Percentiles rank a stretch among this genome's conserved stretches.
These are phyloP conservation scores for Isichthys henryi DNA, from an alignment of 2,113 vertebrate genomes.

Conservation along the genomic window DNA sequence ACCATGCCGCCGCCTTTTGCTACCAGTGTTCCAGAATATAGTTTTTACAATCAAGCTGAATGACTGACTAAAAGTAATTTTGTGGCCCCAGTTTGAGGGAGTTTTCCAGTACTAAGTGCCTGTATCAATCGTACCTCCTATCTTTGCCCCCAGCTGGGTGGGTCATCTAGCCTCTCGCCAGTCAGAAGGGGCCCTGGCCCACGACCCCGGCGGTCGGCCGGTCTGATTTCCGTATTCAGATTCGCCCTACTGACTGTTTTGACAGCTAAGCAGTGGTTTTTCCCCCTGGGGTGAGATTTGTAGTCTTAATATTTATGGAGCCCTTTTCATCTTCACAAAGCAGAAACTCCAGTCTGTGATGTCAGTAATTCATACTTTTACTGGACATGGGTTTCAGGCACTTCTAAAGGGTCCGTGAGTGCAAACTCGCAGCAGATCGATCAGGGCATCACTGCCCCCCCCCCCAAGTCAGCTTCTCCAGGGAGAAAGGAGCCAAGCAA, in stretches of 20 bases:
- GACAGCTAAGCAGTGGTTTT: neutral
- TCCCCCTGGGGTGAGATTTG: neutral
- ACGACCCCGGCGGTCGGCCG: neutral
- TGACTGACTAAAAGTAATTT: neutral
- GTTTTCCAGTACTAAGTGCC: neutral
- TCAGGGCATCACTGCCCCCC: neutral
- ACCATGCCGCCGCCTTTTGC: too few species aligned
- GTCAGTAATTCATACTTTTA: conserved; percentile 1
- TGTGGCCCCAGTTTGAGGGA: neutral
- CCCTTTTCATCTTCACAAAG: neutral
- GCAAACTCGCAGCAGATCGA: neutral
- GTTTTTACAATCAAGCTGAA: neutral
- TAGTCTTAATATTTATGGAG: neutral
- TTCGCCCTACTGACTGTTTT: neutral
- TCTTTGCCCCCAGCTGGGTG: neutral
- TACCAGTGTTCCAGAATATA: neutral
- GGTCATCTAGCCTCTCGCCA: neutral
- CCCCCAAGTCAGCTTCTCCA: neutral
- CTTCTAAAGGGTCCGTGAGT: neutral
- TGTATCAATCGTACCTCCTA: neutral
- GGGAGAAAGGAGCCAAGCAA: neutral
- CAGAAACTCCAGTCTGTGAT: neutral
- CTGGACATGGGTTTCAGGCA: neutral
- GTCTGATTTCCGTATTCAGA: neutral
- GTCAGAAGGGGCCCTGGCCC: neutral